These are phyloP conservation scores for Gila orcuttii DNA, from an alignment of 2,113 vertebrate species.

Conservation along the genomic window DNA sequence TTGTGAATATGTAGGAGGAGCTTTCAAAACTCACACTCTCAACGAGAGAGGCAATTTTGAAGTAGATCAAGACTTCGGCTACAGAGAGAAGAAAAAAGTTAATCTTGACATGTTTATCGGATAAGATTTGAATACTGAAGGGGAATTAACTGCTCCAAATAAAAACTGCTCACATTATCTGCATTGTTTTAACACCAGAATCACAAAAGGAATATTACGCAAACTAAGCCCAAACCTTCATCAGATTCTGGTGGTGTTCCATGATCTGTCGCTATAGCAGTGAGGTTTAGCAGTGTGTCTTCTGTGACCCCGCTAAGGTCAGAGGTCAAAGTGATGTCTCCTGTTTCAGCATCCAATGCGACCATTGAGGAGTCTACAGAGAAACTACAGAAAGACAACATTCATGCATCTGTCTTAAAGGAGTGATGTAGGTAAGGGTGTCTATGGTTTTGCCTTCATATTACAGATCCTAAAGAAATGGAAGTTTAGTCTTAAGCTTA, in stretches of 20 bases:
- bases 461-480: not conserved
- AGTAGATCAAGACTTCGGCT: conserved; percentile 71
- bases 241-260: conserved; percentile 70
- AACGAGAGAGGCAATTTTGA: conserved; percentile 58
- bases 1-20: conserved; percentile 75
- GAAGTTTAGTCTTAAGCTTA: conserved; percentile 42
- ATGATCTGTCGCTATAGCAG: conserved; percentile 72
- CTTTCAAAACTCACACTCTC: conserved; percentile 70
- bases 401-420: not conserved
- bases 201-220: not conserved
- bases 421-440: not conserved
- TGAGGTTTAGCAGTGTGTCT: conserved; percentile 67
- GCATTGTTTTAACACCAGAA: not conserved
- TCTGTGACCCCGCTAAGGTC: conserved; percentile 64
- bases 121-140: not conserved
- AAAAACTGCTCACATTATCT: not conserved
- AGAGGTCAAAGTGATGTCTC: conserved; percentile 72
- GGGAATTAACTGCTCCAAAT: not conserved
- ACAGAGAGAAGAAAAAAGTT: not conserved
- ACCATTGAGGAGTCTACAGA: conserved; percentile 66
- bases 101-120: not conserved
- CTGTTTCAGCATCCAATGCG: conserved; percentile 69
- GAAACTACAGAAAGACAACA: conserved; percentile 65
- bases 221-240: conserved; percentile 67
- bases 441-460: not conserved